phyloP scores from a whole-genome alignment of 2,113 vertebrate species.

The Pampusana beccarii region DNA sequence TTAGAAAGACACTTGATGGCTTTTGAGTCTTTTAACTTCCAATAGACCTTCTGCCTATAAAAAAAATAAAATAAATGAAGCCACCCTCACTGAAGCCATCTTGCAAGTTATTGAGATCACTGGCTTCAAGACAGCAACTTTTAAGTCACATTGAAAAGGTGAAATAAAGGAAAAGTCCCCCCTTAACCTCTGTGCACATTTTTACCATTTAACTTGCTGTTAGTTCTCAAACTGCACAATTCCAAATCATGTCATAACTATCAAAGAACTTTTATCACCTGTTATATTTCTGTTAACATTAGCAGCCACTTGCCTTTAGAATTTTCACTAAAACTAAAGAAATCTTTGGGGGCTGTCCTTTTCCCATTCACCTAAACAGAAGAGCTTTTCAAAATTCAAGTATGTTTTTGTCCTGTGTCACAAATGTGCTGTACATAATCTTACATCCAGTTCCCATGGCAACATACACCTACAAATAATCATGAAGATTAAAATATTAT shows the following conservation, averaged over 20 bases:
- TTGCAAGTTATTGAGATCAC: neutral
- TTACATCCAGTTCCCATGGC: neutral
- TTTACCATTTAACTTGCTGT: neutral
- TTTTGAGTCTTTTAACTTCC: neutral
- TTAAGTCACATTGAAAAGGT: neutral
- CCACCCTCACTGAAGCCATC: neutral
- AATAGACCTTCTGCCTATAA: neutral
- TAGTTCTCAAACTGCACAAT: neutral
- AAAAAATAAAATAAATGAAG: neutral
- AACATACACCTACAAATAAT: neutral
- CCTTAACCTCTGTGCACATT: neutral
- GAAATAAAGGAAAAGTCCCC: neutral
- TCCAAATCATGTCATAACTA: neutral
- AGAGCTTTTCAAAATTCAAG: neutral
- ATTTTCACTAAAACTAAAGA: neutral
- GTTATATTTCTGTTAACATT: neutral
- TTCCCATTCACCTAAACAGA: neutral
- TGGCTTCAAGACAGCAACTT: neutral
- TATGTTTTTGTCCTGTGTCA: neutral
- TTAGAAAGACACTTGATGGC: neutral
- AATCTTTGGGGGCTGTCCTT: neutral
- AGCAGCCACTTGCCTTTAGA: neutral
- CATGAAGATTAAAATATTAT: neutral
- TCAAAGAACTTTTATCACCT: neutral
- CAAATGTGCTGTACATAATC: fast-evolving